Conservation (phyloP, 2,888 invertebrate species). For the Noctuana brunneofusca region DNA sequence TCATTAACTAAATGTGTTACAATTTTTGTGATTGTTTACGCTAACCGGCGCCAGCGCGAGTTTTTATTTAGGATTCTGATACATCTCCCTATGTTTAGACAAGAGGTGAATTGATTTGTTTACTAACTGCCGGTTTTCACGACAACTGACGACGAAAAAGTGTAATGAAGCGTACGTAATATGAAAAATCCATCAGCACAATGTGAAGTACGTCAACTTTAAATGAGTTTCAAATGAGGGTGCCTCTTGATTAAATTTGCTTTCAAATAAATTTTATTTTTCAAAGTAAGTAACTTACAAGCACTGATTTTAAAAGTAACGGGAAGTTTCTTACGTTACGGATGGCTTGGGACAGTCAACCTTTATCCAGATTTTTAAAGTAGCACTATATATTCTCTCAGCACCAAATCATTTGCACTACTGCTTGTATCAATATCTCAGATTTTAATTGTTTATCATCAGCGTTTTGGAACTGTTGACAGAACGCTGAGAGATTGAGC, state of each 20-base stretch:
- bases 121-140: slow-evolving; percentile 4
- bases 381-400: background rate
- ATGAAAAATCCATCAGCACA: too few relatives aligned
- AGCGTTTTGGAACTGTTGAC: background rate
- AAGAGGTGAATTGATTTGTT: slow-evolving; percentile 3
- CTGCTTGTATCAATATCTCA: background rate
- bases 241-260: too few relatives aligned
- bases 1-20: slow-evolving; percentile 17
- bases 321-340: too few relatives aligned
- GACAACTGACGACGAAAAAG: background rate
- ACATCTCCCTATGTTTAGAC: background rate
- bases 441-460: background rate
- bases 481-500: background rate
- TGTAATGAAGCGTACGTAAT: background rate
- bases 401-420: background rate
- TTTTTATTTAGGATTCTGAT: slow-evolving; percentile 7
- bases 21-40: slow-evolving; percentile 7
- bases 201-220: too few relatives aligned
- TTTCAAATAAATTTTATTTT: too few relatives aligned
- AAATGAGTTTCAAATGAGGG: too few relatives aligned
- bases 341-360: too few relatives aligned
- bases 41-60: slow-evolving; percentile 11
- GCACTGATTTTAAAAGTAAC: too few relatives aligned
- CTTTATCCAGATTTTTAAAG: too few relatives aligned
- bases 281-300: too few relatives aligned